These are phyloP conservation scores for Creontiades dilutus DNA, from an alignment of 2,888 invertebrate genomes.

Conservation along the genomic window DNA sequence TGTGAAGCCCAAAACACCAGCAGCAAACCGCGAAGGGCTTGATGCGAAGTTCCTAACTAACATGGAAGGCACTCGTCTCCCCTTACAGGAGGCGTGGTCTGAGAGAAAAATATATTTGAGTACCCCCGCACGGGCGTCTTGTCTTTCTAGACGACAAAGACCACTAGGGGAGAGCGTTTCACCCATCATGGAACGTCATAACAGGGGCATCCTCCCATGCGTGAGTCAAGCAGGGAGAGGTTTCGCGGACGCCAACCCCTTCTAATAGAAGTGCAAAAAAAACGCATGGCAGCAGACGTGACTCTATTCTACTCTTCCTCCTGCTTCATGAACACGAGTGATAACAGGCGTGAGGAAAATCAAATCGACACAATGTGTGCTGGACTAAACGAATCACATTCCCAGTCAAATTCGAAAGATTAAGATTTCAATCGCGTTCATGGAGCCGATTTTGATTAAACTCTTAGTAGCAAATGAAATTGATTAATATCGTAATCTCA, in stretches of 20 bases:
- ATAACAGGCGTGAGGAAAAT: too few species aligned
- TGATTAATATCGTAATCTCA: too few species aligned
- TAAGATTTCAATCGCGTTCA: too few species aligned
- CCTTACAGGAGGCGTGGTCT: constrained; percentile 67
- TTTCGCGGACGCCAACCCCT: neutral
- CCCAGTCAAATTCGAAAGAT: too few species aligned
- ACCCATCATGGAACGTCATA: constrained; percentile 48
- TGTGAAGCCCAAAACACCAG: constrained; percentile 58
- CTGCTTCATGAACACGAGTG: too few species aligned
- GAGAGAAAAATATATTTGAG: constrained; percentile 56
- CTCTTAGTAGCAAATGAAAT: too few species aligned
- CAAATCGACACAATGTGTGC: too few species aligned
- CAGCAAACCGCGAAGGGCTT: constrained; percentile 65
- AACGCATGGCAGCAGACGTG: neutral
- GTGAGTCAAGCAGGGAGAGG: constrained; percentile 16
- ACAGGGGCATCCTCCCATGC: constrained; percentile 46
- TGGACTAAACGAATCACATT: too few species aligned
- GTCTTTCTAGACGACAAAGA: constrained; percentile 31
- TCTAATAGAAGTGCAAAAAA: neutral
- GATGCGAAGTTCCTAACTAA: constrained; percentile 61
- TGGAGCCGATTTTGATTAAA: too few species aligned
- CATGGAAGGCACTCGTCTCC: constrained; percentile 64
- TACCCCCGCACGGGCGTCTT: constrained; percentile 5
- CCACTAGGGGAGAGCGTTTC: neutral
- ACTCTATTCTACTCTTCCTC: too few species aligned